phyloP scores from a whole-genome alignment of 2,113 vertebrate species.

The Lepisosteus oculatus region DNA sequence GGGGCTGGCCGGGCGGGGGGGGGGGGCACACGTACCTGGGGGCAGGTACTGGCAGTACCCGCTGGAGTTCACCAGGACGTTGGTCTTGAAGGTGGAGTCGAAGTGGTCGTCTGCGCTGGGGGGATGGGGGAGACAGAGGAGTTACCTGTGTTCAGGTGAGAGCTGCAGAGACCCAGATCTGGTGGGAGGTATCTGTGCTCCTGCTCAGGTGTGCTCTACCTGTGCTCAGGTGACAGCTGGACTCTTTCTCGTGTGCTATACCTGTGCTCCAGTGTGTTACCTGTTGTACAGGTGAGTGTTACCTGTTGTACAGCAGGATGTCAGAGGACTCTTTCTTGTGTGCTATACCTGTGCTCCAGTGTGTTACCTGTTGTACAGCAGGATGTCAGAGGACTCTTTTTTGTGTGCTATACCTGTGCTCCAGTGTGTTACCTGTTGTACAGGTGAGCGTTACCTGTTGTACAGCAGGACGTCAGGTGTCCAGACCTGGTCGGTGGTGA shows the following conservation, averaged over 20 bases:
- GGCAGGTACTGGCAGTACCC: slow-evolving; percentile 71
- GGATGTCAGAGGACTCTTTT: slow-evolving; percentile 47
- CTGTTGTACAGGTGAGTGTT: slow-evolving; percentile 15
- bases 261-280: slow-evolving; percentile 2
- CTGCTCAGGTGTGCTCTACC: slow-evolving; percentile 13
- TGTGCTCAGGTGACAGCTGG: background rate
- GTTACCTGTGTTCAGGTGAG: slow-evolving; percentile 11
- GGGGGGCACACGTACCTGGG: slow-evolving; percentile 62
- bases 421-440: background rate
- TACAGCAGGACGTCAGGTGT: slow-evolving; percentile 74
- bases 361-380: slow-evolving; percentile 48
- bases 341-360: slow-evolving; percentile 8
- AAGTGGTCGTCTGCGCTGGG: slow-evolving; percentile 76
- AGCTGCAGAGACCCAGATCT: background rate
- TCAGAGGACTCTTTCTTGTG: slow-evolving; percentile 31
- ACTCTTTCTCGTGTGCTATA: background rate
- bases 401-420: slow-evolving; percentile 9
- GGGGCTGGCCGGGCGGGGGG: background rate
- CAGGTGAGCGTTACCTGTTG: slow-evolving; percentile 61
- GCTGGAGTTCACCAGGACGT: slow-evolving; percentile 74
- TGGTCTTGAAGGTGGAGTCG: slow-evolving; percentile 75
- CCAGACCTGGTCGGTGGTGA: slow-evolving; percentile 72
- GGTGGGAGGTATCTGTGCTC: slow-evolving; percentile 7
- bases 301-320: slow-evolving; percentile 56
- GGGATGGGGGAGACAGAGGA: slow-evolving; percentile 32